Percentiles rank a stretch among this genome's conserved stretches.
Evolutionary conservation across 2,888 invertebrate species (phyloP).

Genomic region (Sminthurides aquaticus): DNA sequence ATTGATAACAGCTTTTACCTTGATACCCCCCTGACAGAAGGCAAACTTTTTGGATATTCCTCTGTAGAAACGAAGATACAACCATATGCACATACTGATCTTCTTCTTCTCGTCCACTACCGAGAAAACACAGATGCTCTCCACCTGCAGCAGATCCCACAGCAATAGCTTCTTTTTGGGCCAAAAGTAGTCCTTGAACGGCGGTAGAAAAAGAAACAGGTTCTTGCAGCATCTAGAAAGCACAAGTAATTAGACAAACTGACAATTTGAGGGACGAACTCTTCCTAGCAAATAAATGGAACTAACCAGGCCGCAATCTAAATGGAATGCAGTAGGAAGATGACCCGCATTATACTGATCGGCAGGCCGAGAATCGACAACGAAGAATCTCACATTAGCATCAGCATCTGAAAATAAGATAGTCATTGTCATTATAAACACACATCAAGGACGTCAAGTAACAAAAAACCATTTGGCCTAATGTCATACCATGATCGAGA

Average conservation of each 20-base stretch:
- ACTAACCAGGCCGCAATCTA: slow-evolving; percentile 81
- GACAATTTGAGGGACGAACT: neutral
- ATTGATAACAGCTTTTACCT: slow-evolving; percentile 45
- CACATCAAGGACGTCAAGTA: neutral
- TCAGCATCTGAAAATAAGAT: slow-evolving; percentile 10
- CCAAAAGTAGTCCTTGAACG: slow-evolving; percentile 81
- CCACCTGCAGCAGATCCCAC: slow-evolving; percentile 79
- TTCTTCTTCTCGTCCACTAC: slow-evolving; percentile 56
- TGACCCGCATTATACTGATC: slow-evolving; percentile 97
- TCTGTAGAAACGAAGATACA: slow-evolving; percentile 90
- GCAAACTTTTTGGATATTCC: slow-evolving; percentile 85
- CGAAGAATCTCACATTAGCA: slow-evolving; percentile 70
- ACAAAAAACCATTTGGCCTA: neutral
- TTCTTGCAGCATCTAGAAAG: slow-evolving; percentile 92
- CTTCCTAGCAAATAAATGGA: neutral
- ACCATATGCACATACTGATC: slow-evolving; percentile 98
- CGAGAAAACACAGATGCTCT: slow-evolving; percentile 74
- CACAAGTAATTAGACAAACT: no score
- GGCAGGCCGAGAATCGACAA: slow-evolving; percentile 93
- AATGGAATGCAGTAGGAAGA: slow-evolving; percentile 92
- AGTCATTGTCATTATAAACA: slow-evolving; percentile 4
- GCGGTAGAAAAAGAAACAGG: slow-evolving; percentile 90
- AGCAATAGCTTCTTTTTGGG: slow-evolving; percentile 78
- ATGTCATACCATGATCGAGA: slow-evolving; percentile 24
- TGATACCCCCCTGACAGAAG: slow-evolving; percentile 84